Evolutionary conservation across 2,113 vertebrate genomes (phyloP).

Genomic region (Callorhinus ursinus): DNA sequence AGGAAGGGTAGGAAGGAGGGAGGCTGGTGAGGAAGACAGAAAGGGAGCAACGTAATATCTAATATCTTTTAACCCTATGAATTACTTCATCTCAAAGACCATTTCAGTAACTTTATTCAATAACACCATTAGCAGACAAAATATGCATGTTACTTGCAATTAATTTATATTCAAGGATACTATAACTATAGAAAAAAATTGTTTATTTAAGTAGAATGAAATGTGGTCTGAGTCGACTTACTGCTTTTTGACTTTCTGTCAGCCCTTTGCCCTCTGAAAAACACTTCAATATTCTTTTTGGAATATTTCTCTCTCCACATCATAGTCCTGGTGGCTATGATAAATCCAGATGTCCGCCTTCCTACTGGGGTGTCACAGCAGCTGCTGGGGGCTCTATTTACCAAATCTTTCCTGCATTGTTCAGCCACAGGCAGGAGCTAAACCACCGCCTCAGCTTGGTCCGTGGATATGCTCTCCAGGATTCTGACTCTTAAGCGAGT

Average conservation of each 20-base stretch:
- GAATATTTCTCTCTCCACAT: not conserved
- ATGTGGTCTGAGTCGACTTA: not conserved
- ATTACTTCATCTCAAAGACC: conserved; percentile 1
- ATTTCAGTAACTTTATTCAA: conserved; percentile 34
- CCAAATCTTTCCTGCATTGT: not conserved
- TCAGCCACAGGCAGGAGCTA: not conserved
- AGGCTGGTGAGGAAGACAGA: not conserved
- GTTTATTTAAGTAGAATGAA: not conserved
- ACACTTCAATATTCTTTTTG: not conserved
- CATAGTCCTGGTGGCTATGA: not conserved
- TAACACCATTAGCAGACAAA: not conserved
- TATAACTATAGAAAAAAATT: not conserved
- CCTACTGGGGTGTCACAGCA: not conserved
- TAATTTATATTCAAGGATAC: conserved; percentile 7
- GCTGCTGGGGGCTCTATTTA: not conserved
- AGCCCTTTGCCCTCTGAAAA: not conserved
- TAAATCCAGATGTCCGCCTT: not conserved
- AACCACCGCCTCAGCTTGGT: not conserved
- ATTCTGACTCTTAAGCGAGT: not conserved
- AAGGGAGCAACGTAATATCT: not conserved
- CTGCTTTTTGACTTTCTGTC: not conserved
- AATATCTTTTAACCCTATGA: not conserved
- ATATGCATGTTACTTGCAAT: not conserved
- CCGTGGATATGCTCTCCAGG: not conserved
- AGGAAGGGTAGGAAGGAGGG: not conserved